These are phyloP conservation scores for Saccostrea glomerata DNA, from an alignment of 1,140 invertebrate genomes.

Conservation along the genomic window DNA sequence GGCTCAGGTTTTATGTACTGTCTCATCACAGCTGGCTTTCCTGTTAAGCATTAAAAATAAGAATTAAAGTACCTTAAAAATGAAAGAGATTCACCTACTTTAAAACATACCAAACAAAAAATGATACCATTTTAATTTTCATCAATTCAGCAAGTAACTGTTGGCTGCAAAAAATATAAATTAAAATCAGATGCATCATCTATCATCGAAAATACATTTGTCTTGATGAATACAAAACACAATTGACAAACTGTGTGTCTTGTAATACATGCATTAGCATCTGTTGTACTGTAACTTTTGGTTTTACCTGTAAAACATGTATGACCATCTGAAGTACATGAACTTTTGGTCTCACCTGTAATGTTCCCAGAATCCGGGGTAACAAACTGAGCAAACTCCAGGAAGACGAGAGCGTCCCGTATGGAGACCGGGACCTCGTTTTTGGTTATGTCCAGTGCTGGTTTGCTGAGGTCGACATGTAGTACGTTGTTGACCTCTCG, in stretches of 20 bases:
- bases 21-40: conserved; percentile 29
- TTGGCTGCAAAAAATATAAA: too few species aligned
- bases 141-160: too few species aligned
- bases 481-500: conserved; percentile 65
- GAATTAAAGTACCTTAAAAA: too few species aligned
- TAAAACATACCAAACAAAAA: too few species aligned
- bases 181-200: too few species aligned
- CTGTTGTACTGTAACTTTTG: neutral
- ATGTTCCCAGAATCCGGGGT: conserved; percentile 51
- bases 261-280: too few species aligned
- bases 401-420: conserved; percentile 74
- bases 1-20: conserved; percentile 43
- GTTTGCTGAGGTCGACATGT: conserved; percentile 72
- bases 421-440: conserved; percentile 77
- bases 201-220: too few species aligned
- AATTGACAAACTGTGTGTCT: too few species aligned
- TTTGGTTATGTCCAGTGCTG: conserved; percentile 63
- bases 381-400: conserved; percentile 65
- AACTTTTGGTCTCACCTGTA: conserved; percentile 40
- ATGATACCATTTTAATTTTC: too few species aligned
- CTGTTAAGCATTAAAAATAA: neutral
- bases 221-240: too few species aligned
- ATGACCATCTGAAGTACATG: neutral
- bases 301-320: neutral
- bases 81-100: too few species aligned